Base-by-base conservation (phyloP, 2,888 invertebrate species). In the Cephus rjabovi region DNA sequence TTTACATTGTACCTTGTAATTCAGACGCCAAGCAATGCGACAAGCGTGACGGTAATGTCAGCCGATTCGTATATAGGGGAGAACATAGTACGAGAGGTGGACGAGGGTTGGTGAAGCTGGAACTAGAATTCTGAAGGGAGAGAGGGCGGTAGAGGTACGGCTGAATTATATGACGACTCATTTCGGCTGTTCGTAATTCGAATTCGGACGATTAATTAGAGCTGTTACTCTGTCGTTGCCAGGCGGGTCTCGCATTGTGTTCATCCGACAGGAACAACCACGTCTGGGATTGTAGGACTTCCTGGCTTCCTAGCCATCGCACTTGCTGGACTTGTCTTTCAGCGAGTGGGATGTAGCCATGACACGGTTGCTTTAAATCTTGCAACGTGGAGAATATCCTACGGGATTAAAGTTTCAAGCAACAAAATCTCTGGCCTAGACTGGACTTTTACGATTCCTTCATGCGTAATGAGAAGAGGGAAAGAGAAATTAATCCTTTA, bases 131-230 rank as follows among this genome's bases (percentile, higher is more conserved):
- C 31, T 33, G 71, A 71, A 71, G 31, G 71, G 33, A 12, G 31
- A 12, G 71, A 31, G 34, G 71, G 12, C 0, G 56, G 56, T 23
- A 56, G 23, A 79, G 80, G 79, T 77, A 80, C 77, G 81, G 80
- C 76, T 83, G 84, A 85, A 87, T 87, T 87, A 87, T 87, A 87
- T 87, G 87, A 87, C 86, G 86, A 87, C 83, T 86, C 86, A 83
- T 87, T 86, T 85, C 84, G 83, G 79, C 83, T 82, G 85, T 82
- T 86, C 86, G 88, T 88, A 88, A 88, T 87, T 87, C 84, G 86
- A 85, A 85, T 88, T 87, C 85, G 85, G 85, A 86, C 86, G 87
- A 88, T 88, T 88, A 87, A 88, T 88, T 86, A 86, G 83, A 81
- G 84, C 84, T 85, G 87, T 87, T 87, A 88, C 86, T 84, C 87